phyloP scores from a whole-genome alignment of 2,888 invertebrate species.

The Gerosis bhagava region DNA sequence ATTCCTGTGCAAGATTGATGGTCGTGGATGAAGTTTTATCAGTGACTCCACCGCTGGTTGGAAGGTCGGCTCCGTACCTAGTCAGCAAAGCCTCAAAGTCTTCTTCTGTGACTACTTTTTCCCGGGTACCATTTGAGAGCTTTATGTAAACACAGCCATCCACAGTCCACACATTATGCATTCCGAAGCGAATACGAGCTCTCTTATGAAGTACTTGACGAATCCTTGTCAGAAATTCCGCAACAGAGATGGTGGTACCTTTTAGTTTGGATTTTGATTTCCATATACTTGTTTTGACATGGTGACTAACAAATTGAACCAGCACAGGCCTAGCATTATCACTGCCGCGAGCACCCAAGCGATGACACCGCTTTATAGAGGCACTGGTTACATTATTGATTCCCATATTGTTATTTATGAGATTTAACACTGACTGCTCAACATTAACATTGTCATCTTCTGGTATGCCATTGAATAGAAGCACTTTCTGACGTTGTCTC shows the following conservation, averaged over 20 bases:
- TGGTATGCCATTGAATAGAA: not conserved
- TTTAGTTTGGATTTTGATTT: not conserved
- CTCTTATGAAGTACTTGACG: not conserved
- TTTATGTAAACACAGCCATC: no score
- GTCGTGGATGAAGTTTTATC: no score
- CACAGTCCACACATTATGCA: not conserved
- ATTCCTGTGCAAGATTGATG: no score
- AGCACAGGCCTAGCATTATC: not conserved
- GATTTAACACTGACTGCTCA: not conserved
- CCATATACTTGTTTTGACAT: not conserved
- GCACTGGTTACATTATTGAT: not conserved
- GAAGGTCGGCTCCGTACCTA: no score
- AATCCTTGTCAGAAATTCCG: not conserved
- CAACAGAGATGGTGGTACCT: not conserved
- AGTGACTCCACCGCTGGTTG: no score
- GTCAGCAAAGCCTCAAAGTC: no score
- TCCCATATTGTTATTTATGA: not conserved
- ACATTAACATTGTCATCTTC: not conserved
- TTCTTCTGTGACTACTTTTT: no score
- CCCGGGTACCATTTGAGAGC: no score
- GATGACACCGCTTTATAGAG: not conserved
- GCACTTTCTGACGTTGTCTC: not conserved
- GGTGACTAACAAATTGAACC: not conserved
- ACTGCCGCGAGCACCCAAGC: not conserved
- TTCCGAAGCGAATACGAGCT: not conserved